Percentiles rank a stretch among this genome's conserved stretches.
Conservation (phyloP, 92 coral and sea anemone genomes). For the Parazoanthus atlanticus region DNA sequence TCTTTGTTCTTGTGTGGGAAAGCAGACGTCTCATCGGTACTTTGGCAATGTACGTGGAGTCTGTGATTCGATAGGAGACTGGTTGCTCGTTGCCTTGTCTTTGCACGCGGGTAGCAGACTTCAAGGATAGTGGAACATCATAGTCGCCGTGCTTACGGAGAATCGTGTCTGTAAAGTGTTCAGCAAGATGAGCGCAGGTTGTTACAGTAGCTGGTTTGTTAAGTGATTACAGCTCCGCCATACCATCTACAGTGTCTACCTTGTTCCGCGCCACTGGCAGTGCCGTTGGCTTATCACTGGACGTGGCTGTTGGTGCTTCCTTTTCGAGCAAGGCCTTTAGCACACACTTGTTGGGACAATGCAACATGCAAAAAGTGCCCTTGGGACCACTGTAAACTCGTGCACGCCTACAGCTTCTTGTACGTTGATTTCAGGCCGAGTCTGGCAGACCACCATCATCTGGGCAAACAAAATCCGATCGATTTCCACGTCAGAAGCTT, state of each 20-base stretch:
- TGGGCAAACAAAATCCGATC: slow-evolving; percentile 58
- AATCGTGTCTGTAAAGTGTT: slow-evolving; percentile 36
- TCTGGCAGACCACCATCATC: slow-evolving; percentile 41
- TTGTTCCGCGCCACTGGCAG: slow-evolving; percentile 34
- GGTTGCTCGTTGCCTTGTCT: slow-evolving; percentile 42
- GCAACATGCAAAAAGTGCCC: slow-evolving; percentile 61
- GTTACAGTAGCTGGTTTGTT: slow-evolving; percentile 49
- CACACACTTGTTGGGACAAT: slow-evolving; percentile 55
- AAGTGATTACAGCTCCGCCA: slow-evolving; percentile 55
- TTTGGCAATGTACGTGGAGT: slow-evolving; percentile 36
- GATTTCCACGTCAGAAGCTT: slow-evolving; percentile 45
- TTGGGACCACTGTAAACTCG: slow-evolving; percentile 55
- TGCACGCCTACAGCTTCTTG: slow-evolving; percentile 42
- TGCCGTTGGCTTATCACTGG: slow-evolving; percentile 11
- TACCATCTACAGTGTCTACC: slow-evolving; percentile 51
- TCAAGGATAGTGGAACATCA: slow-evolving; percentile 46
- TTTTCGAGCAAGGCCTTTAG: slow-evolving; percentile 59
- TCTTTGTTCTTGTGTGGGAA: slow-evolving; percentile 46
- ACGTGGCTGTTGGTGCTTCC: slow-evolving; percentile 19
- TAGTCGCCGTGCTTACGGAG: slow-evolving; percentile 43
- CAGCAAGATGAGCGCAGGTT: slow-evolving; percentile 42
- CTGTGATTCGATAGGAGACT: slow-evolving; percentile 32
- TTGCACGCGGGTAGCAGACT: slow-evolving; percentile 36
- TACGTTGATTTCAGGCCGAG: slow-evolving; percentile 55
- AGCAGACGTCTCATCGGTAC: slow-evolving; percentile 34